Evolutionary conservation across 1,140 invertebrate genomes (phyloP).

Genomic region (Orchestia grillus): DNA sequence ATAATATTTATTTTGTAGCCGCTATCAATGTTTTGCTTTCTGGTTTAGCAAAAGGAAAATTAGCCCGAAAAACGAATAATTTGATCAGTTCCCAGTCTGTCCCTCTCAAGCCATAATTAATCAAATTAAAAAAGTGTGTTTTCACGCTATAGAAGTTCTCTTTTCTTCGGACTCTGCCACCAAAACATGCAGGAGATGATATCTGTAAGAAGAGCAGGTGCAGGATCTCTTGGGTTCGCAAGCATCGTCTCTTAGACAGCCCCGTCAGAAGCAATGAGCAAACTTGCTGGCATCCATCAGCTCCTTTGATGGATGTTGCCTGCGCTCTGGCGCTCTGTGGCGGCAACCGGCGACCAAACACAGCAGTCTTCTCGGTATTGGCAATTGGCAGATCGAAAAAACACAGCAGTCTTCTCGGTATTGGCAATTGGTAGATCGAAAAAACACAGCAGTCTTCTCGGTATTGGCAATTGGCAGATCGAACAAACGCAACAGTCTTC

Average conservation of each 20-base stretch:
- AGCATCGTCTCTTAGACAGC: neutral
- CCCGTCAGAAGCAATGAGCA: constrained; percentile 25
- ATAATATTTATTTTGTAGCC: too few relatives aligned
- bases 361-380: neutral
- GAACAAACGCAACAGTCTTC: neutral
- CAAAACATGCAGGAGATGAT: neutral
- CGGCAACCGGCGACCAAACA: neutral
- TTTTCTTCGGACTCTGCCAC: neutral
- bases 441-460: neutral
- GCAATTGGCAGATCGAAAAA: neutral
- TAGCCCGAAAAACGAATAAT: neutral
- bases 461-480: neutral
- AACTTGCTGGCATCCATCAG: constrained; percentile 29
- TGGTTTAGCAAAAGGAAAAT: neutral
- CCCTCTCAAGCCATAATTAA: neutral
- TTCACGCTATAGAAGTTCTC: neutral
- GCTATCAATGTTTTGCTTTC: neutral
- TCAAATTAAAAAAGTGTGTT: neutral
- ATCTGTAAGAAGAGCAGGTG: neutral
- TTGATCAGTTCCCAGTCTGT: neutral
- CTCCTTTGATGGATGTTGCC: constrained; percentile 1
- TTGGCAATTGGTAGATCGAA: neutral
- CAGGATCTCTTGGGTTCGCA: neutral
- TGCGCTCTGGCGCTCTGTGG: neutral
- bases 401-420: neutral